These are phyloP conservation scores for Ictalurus furcatus DNA, from an alignment of 2,113 vertebrate genomes.

Conservation along the genomic window DNA sequence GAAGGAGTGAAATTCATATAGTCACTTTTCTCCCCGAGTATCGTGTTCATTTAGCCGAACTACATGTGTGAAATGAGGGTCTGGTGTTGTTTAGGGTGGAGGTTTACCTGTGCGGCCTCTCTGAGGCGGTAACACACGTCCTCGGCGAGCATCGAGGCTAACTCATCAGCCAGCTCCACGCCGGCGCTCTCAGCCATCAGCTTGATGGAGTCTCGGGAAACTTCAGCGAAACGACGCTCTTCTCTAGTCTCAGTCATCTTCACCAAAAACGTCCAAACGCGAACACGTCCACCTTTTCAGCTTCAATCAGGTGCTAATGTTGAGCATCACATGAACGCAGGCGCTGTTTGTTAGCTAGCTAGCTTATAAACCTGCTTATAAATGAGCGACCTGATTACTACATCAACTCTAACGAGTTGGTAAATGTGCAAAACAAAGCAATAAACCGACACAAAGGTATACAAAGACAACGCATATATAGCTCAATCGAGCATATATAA, in stretches of 20 bases:
- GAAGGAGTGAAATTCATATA: neutral
- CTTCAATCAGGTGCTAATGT: neutral
- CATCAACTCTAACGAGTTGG: too few relatives aligned
- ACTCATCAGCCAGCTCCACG: slow-evolving; percentile 83
- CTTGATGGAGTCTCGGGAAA: slow-evolving; percentile 84
- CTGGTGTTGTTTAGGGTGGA: neutral
- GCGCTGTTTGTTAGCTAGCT: too few relatives aligned
- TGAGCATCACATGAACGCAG: neutral
- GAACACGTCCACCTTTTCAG: neutral
- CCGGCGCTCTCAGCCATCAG: slow-evolving; percentile 86
- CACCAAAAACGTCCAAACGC: neutral
- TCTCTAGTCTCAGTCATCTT: slow-evolving; percentile 83
- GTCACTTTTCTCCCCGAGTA: neutral
- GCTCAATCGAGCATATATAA: neutral
- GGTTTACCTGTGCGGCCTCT: slow-evolving; percentile 83
- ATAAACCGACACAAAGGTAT: neutral
- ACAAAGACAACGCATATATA: neutral
- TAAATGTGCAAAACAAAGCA: neutral
- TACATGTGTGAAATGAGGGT: neutral
- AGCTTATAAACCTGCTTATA: neutral
- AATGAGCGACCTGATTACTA: too few relatives aligned
- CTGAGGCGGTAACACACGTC: slow-evolving; percentile 89
- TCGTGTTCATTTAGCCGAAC: too few relatives aligned
- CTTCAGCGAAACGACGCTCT: slow-evolving; percentile 87
- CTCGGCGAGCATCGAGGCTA: slow-evolving; percentile 84